Conservation (phyloP, 2,888 invertebrate species). For the Drosophila maculinotata region DNA sequence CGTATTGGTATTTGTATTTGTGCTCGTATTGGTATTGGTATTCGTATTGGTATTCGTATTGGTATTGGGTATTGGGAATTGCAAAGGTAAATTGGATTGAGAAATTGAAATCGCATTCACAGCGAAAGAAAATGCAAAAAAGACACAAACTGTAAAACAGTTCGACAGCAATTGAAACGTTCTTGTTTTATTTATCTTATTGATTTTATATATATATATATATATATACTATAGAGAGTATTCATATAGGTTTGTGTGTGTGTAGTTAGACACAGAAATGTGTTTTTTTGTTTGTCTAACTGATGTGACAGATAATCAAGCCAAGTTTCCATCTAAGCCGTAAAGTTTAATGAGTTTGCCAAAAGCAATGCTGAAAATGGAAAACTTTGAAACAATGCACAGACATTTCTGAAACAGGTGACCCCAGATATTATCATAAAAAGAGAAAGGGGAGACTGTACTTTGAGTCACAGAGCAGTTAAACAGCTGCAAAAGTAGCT, state of each 20-base stretch:
- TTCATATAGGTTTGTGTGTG: constrained; percentile 1
- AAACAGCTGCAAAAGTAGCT: too few relatives aligned
- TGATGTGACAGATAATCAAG: constrained; percentile 52
- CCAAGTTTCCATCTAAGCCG: constrained; percentile 43
- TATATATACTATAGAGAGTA: constrained; percentile 12
- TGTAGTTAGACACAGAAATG: constrained; percentile 4
- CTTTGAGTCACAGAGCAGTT: too few relatives aligned
- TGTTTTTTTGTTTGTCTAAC: constrained; percentile 27
- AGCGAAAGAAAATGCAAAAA: constrained; percentile 36
- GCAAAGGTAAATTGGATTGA: constrained; percentile 79
- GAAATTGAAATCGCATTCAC: constrained; percentile 78
- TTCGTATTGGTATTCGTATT: constrained; percentile 16
- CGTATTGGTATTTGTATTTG: constrained; percentile 34
- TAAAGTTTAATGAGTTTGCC: constrained; percentile 54
- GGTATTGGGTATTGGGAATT: constrained; percentile 37
- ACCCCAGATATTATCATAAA: constrained; percentile 20
- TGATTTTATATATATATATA: constrained; percentile 55
- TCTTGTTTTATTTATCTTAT: constrained; percentile 68
- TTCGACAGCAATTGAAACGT: constrained; percentile 51
- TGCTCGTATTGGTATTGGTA: constrained; percentile 8
- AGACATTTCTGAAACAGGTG: constrained; percentile 11
- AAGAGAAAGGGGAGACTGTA: neutral
- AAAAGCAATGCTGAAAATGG: constrained; percentile 4
- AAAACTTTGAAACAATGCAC: constrained; percentile 1
- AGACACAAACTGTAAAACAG: constrained; percentile 38